A percentile compares a stretch with the other conserved stretches of the same genome.
phyloP scores from a whole-genome alignment of 64 coral and sea anemone genomes.

The Stylophora pistillata region DNA sequence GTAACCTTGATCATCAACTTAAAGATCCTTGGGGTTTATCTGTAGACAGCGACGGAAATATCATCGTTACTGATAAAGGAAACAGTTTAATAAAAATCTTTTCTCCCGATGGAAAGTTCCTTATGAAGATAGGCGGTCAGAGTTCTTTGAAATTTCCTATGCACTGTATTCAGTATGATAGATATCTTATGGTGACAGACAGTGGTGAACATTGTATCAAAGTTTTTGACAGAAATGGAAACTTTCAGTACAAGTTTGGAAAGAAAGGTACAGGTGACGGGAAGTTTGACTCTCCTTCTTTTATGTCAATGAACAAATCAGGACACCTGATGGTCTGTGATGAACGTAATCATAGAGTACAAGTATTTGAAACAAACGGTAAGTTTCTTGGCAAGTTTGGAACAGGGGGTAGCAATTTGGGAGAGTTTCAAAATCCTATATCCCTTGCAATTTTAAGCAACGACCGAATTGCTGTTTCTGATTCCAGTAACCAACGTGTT shows the following conservation, averaged over 20 bases:
- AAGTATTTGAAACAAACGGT: slow-evolving; percentile 58
- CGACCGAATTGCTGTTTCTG: neutral
- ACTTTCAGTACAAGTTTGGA: slow-evolving; percentile 50
- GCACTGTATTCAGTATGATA: neutral
- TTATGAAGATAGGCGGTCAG: neutral
- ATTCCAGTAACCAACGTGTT: neutral
- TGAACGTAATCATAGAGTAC: slow-evolving; percentile 54
- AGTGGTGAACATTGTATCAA: slow-evolving; percentile 12
- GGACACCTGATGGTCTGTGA: slow-evolving; percentile 62
- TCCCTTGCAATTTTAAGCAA: neutral
- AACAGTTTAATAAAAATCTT: neutral
- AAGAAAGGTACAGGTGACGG: slow-evolving; percentile 32
- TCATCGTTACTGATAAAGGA: neutral
- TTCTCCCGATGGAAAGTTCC: neutral
- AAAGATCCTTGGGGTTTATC: slow-evolving; percentile 1
- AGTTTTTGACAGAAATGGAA: slow-evolving; percentile 67
- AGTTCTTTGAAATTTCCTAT: neutral
- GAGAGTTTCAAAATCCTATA: slow-evolving; percentile 43
- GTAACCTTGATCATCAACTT: slow-evolving; percentile 1
- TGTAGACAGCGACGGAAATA: neutral
- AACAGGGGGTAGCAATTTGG: slow-evolving; percentile 47
- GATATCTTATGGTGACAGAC: neutral
- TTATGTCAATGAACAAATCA: slow-evolving; percentile 46
- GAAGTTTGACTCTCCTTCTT: slow-evolving; percentile 24
- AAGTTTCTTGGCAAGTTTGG: slow-evolving; percentile 67